Evolutionary conservation across 2,113 vertebrate species (phyloP).

Genomic region (Oriolus oriolus): DNA sequence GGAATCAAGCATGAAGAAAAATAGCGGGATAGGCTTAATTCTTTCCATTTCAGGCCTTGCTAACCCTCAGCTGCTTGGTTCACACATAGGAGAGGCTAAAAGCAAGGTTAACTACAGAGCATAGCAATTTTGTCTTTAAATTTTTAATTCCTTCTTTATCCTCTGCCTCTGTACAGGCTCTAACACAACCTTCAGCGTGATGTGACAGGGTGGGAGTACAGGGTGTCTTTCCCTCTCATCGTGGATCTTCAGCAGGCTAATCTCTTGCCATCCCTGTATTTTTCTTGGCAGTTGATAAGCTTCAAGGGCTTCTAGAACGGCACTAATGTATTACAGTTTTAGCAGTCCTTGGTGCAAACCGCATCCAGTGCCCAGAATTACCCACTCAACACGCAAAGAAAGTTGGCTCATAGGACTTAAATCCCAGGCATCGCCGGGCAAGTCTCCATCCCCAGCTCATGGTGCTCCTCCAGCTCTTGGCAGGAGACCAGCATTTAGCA

Average conservation of each 20-base stretch:
- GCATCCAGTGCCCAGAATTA: neutral
- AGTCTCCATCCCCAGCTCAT: neutral
- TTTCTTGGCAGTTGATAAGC: neutral
- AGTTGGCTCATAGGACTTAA: neutral
- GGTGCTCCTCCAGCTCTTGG: slow-evolving; percentile 21
- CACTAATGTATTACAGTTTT: neutral
- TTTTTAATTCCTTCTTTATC: neutral
- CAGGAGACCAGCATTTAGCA: slow-evolving; percentile 18
- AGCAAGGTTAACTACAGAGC: neutral
- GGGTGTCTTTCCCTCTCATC: neutral
- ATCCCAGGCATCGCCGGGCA: slow-evolving; percentile 4
- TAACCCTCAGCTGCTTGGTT: neutral
- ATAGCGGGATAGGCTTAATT: neutral
- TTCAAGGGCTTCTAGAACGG: neutral
- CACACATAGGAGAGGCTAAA: fast-evolving
- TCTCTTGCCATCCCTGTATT: neutral
- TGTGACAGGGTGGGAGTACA: neutral
- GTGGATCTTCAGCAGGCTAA: neutral
- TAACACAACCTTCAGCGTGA: neutral
- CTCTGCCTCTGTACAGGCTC: neutral
- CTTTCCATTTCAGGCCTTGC: neutral
- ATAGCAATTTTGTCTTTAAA: neutral
- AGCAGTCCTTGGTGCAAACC: neutral
- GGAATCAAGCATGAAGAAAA: neutral
- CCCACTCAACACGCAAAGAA: neutral